A percentile compares a stretch with the other conserved stretches of the same genome.
Evolutionary conservation across 37 sponge, comb jelly and placozoan species (phyloP).

Genomic region (Aphrocallistes beatrix): DNA sequence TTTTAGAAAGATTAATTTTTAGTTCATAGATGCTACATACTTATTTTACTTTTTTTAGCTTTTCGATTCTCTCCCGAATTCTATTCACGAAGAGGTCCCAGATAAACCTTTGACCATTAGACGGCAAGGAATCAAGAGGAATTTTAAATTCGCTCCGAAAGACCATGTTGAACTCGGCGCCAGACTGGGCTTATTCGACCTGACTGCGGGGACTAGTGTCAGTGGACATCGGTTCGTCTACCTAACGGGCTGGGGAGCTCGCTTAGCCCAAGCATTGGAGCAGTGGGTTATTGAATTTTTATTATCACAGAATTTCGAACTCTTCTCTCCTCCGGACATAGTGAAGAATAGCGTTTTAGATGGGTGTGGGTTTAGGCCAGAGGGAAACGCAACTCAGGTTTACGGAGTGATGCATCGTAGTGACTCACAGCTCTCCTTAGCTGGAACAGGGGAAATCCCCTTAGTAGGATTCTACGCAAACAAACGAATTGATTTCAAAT

Average conservation of each 20-base stretch:
- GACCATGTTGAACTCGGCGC: neutral
- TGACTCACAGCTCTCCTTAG: neutral
- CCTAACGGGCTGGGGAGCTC: neutral
- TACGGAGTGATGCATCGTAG: neutral
- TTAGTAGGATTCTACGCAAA: neutral
- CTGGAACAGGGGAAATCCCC: neutral
- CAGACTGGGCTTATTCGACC: neutral
- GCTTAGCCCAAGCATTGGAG: neutral
- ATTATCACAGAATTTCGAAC: neutral
- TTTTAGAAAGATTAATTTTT: too few species aligned
- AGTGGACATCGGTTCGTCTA: neutral
- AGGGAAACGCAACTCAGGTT: neutral
- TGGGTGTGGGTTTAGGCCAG: neutral
- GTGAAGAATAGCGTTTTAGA: neutral
- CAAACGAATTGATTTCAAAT: neutral
- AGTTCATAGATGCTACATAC: too few species aligned
- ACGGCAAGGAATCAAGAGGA: neutral
- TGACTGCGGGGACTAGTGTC: neutral
- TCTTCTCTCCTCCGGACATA: neutral
- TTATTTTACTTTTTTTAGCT: neutral
- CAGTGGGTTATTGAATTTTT: neutral
- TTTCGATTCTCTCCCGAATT: neutral
- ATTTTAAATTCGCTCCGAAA: neutral
- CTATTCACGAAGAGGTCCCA: neutral
- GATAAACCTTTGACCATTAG: neutral